Evolutionary conservation across 2,888 invertebrate genomes (phyloP), one percentile per base, ranked within the genome.

Genomic region (Cephus spinipes): DNA sequence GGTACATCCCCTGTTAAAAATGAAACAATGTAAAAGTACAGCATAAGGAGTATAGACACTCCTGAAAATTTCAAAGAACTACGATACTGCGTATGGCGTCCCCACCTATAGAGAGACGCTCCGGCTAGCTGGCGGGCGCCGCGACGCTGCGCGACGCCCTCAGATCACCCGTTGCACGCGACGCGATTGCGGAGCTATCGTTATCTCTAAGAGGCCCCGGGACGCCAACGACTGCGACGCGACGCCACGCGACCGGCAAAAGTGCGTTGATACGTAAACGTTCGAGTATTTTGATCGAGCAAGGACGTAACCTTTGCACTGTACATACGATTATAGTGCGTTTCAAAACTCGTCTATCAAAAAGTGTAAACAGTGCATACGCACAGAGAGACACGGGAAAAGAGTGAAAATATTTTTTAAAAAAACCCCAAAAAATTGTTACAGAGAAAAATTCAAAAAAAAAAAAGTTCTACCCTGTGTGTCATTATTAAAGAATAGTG

Each of bases 91-190:
- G 74, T n/a, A 30, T n/a, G 35, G 35, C 74, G 74, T 40, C 74
- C 74, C 74, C 74, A 35, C 74, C 33, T 34, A 30, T 11, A 12
- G 74, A 30, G 74, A 36, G 76, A 35, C 33, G 69, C 55, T 55
- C 23, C 23, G 23, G 55, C 55, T 55, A 23, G 55, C 55, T 55
- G 23, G 76, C 35, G 31, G 76, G 76, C 78, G 78, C 68, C 78
- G 73, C 68, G 76, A 69, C 78, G 78, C 78, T 32, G 40, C 76
- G 32, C 78, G 68, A 76, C 78, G 40, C 73, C 73, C 78, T 76
- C 78, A 76, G 76, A 78, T 78, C 78, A n/a, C 76, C 55, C 75
- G 76, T 55, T 69, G 76, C 40, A 71, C 78, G 76, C 78, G 78
- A 76, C 78, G 78, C 76, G 76, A 78, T 78, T 78, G 55, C 68